Evolutionary conservation across 2,797 vertebrate species (phyloP).

Genomic region (Trachurus trachurus): DNA sequence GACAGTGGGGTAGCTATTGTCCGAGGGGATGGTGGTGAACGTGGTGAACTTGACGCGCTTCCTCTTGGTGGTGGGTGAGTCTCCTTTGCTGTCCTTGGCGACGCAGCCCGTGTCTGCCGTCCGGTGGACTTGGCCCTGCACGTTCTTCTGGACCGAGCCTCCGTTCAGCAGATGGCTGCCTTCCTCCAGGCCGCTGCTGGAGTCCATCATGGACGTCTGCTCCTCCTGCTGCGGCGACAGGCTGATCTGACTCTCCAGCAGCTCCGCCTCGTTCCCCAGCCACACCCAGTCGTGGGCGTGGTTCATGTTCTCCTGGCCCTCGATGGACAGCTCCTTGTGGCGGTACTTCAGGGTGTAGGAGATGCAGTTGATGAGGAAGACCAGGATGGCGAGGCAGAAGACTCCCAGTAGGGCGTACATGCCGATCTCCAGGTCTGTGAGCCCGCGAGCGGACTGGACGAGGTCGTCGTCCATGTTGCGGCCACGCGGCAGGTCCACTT

Average conservation of each 20-base stretch:
- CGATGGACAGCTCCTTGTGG: slow-evolving; percentile 93
- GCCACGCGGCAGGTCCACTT: slow-evolving; percentile 89
- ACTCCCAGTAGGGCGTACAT: slow-evolving; percentile 98
- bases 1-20: slow-evolving; percentile 87
- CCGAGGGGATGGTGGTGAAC: slow-evolving; percentile 91
- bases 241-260: slow-evolving; percentile 89
- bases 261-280: slow-evolving; percentile 94
- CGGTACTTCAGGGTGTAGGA: slow-evolving; percentile 95
- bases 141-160: slow-evolving; percentile 85
- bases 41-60: slow-evolving; percentile 97
- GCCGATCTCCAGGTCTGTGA: slow-evolving; percentile 96
- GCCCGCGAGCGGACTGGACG: slow-evolving; percentile 87
- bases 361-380: slow-evolving; percentile 97
- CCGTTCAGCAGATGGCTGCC: slow-evolving; percentile 90
- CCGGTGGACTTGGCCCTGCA: slow-evolving; percentile 87
- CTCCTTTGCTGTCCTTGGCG: slow-evolving; percentile 86
- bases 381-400: slow-evolving; percentile 97
- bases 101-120: slow-evolving; percentile 75
- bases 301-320: slow-evolving; percentile 90
- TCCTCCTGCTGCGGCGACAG: slow-evolving; percentile 88
- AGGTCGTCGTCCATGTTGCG: slow-evolving; percentile 87
- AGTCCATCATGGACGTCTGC: slow-evolving; percentile 90
- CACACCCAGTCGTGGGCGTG: slow-evolving; percentile 99
- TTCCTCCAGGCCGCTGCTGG: slow-evolving; percentile 86
- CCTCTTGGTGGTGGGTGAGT: slow-evolving; percentile 92